A percentile compares a stretch with the other conserved stretches of the same genome.
These are phyloP conservation scores for Cacatua alba DNA, from an alignment of 2,113 vertebrate genomes.

Conservation along the genomic window DNA sequence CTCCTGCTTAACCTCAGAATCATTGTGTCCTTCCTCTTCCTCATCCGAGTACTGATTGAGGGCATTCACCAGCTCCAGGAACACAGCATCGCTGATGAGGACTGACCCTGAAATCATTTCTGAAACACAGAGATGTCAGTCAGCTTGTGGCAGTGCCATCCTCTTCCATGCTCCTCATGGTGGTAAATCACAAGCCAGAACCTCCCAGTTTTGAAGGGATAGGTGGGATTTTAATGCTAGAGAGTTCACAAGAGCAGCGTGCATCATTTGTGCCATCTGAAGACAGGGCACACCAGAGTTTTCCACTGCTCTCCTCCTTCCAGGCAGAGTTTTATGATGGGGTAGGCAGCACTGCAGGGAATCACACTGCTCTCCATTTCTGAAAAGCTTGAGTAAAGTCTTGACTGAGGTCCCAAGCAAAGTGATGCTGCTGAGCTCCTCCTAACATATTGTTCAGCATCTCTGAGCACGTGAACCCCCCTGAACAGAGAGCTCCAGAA, in stretches of 20 bases:
- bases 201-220: background rate
- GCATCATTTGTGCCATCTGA: background rate
- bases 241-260: background rate
- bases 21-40: conserved; percentile 86
- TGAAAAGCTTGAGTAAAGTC: background rate
- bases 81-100: conserved; percentile 93
- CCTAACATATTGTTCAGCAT: background rate
- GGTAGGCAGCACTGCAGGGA: background rate
- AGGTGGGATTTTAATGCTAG: background rate
- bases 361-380: background rate
- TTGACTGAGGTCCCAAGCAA: background rate
- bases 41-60: conserved; percentile 92
- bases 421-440: background rate
- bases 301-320: background rate
- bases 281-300: background rate
- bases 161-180: accelerated
- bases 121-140: conserved; percentile 32
- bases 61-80: conserved; percentile 94
- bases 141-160: background rate
- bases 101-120: conserved; percentile 86
- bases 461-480: background rate
- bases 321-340: background rate
- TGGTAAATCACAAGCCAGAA: background rate
- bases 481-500: background rate
- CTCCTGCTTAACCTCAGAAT: conserved; percentile 73